Percentiles rank a stretch among this genome's conserved stretches.
These are phyloP conservation scores for Uloborus diversus DNA, from an alignment of 1,140 invertebrate species.

Conservation along the genomic window DNA sequence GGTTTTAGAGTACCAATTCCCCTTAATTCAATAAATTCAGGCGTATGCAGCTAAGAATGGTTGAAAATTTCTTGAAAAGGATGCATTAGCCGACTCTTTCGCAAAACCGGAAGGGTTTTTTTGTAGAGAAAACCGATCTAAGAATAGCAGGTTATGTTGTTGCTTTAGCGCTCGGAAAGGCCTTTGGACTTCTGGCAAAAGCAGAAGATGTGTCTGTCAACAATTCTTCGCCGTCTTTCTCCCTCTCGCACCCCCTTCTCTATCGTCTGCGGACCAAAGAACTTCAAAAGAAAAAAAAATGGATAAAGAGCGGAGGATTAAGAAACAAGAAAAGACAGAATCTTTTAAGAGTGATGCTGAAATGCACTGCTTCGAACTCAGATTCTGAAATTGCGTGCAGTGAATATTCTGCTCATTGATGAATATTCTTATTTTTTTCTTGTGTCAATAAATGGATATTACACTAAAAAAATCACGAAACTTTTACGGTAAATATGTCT, in stretches of 20 bases:
- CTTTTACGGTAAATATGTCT: too few relatives aligned
- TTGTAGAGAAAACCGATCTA: not conserved
- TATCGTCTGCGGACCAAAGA: constrained; percentile 23
- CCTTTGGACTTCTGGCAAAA: constrained; percentile 11
- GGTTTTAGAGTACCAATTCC: too few relatives aligned
- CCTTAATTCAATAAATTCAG: too few relatives aligned
- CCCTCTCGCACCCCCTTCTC: too few relatives aligned
- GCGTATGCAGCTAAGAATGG: too few relatives aligned
- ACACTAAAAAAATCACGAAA: too few relatives aligned
- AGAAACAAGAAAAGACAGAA: not conserved
- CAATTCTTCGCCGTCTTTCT: too few relatives aligned
- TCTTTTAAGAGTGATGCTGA: not conserved
- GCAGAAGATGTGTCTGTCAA: not conserved
- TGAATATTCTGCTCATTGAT: too few relatives aligned
- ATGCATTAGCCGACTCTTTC: not conserved
- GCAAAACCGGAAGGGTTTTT: constrained; percentile 3
- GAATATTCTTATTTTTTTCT: too few relatives aligned
- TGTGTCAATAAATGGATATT: too few relatives aligned
- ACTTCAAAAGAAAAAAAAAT: not conserved
- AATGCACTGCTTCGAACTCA: not conserved
- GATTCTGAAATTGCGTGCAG: not conserved
- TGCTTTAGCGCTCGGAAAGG: not conserved
- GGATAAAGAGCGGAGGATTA: not conserved
- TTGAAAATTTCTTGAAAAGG: too few relatives aligned
- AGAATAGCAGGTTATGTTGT: constrained; percentile 17